phyloP scores from a whole-genome alignment of 2,797 vertebrate species.

The Brachyrhaphis roseni region DNA sequence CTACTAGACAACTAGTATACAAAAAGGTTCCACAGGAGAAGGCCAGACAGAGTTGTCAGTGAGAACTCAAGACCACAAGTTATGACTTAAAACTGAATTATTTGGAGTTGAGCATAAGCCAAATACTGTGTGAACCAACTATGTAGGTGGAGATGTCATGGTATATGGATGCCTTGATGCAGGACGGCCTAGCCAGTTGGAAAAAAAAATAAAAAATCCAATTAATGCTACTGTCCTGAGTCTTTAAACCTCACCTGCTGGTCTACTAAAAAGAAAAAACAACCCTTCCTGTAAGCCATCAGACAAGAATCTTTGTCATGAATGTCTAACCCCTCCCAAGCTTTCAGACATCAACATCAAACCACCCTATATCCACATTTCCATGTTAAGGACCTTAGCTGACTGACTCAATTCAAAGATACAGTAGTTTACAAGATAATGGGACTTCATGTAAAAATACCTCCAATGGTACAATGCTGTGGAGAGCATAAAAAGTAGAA shows the following conservation, averaged over 20 bases:
- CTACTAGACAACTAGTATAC: too few species aligned
- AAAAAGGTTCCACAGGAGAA: too few species aligned
- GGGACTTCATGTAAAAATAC: not conserved
- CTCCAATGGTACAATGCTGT: not conserved
- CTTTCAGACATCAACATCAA: not conserved
- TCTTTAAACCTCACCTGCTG: not conserved
- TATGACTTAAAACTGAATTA: too few species aligned
- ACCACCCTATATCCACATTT: slow-evolving; percentile 3
- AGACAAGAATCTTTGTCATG: slow-evolving; percentile 6
- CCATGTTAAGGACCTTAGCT: not conserved
- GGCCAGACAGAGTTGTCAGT: too few species aligned
- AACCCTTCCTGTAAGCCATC: not conserved
- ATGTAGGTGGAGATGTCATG: not conserved
- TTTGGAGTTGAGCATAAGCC: too few species aligned
- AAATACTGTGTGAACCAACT: not conserved
- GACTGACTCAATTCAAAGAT: not conserved
- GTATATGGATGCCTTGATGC: not conserved
- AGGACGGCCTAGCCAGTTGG: not conserved
- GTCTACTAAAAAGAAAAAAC: not conserved
- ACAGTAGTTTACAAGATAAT: not conserved
- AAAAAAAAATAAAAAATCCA: not conserved
- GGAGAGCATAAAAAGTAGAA: not conserved
- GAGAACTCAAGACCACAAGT: too few species aligned
- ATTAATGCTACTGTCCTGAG: not conserved
- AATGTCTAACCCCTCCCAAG: not conserved